phyloP scores from a whole-genome alignment of 92 coral and sea anemone genomes.

The Epizoanthus scotinus region DNA sequence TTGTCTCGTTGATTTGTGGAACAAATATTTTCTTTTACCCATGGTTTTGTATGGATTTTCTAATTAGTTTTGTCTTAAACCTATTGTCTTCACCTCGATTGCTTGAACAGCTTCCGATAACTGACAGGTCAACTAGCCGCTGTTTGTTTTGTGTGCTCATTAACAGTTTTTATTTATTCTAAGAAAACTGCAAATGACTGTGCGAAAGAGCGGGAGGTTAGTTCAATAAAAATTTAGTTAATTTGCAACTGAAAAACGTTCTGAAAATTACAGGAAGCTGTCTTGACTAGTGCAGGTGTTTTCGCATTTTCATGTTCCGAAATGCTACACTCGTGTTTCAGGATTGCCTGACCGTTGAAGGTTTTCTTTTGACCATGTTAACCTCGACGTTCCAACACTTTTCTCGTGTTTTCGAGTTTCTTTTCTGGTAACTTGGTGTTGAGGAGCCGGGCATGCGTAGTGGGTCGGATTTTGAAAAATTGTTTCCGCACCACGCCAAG shows the following conservation, averaged over 20 bases:
- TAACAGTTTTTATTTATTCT: conserved; percentile 11
- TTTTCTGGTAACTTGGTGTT: no score
- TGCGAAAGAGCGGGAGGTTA: neutral
- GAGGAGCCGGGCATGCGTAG: no score
- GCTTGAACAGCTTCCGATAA: neutral
- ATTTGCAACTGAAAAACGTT: neutral
- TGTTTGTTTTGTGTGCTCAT: neutral
- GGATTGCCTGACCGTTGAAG: no score
- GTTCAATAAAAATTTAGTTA: neutral
- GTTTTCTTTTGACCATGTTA: no score
- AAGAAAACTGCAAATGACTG: conserved; percentile 6
- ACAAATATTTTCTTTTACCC: neutral
- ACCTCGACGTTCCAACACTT: no score
- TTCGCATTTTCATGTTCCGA: no score
- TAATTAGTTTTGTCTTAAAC: neutral
- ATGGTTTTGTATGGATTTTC: neutral
- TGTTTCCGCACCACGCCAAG: no score
- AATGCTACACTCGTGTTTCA: no score
- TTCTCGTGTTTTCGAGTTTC: no score
- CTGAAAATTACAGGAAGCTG: neutral
- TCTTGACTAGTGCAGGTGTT: neutral
- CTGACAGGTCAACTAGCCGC: neutral
- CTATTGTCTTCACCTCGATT: neutral
- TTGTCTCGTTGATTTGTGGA: neutral
- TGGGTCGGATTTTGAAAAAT: no score